A percentile compares a stretch with the other conserved stretches of the same genome.
Evolutionary conservation across 2,888 invertebrate species (phyloP).

Genomic region (Uloborus plumipes): DNA sequence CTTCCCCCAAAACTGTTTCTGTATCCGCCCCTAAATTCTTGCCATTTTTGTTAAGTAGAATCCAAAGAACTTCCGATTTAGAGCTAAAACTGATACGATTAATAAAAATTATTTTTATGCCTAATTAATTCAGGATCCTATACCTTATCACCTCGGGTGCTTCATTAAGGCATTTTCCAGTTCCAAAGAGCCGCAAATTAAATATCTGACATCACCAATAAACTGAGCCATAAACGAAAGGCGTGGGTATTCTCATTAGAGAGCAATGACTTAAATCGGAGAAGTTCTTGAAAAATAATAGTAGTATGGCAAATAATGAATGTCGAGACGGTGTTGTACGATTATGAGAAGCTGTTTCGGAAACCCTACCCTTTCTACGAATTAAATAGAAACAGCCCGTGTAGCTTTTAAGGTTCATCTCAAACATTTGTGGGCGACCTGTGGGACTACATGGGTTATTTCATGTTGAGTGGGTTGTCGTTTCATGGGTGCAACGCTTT

Average conservation of each 20-base stretch:
- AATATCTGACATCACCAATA: too few species aligned
- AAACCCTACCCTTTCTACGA: constrained; percentile 22
- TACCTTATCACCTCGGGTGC: too few species aligned
- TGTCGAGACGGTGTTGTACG: not conserved
- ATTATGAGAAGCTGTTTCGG: not conserved
- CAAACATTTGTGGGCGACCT: not conserved
- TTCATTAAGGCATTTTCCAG: too few species aligned
- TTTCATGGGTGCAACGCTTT: too few species aligned
- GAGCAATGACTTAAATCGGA: constrained; percentile 8
- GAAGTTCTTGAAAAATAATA: not conserved
- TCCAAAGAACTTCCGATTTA: too few species aligned
- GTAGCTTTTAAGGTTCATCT: not conserved
- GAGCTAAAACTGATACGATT: too few species aligned
- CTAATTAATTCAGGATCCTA: too few species aligned
- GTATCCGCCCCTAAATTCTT: too few species aligned
- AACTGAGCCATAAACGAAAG: not conserved
- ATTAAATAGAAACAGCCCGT: constrained; percentile 10
- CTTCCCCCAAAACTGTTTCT: too few species aligned
- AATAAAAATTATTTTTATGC: too few species aligned
- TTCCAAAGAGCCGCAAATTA: too few species aligned
- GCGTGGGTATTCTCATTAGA: constrained; percentile 11
- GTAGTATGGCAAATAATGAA: constrained; percentile 1
- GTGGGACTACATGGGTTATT: not conserved
- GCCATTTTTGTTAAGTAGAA: too few species aligned
- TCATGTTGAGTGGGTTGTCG: not conserved